phyloP scores from a whole-genome alignment of 2,113 vertebrate species.

The Andinoacara biseriatus region DNA sequence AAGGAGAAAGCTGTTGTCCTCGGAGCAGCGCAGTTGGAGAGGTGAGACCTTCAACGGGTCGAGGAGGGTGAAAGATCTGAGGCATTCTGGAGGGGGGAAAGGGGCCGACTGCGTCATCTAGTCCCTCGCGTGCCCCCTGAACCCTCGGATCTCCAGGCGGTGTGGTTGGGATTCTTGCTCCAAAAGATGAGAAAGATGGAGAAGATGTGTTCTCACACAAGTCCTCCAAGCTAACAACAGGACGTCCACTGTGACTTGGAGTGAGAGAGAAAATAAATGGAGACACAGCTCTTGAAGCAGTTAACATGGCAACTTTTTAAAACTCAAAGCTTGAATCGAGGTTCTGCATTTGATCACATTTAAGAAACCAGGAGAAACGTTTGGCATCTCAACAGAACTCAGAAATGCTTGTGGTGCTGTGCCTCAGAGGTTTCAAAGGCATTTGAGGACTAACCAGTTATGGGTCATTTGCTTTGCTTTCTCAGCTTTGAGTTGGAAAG shows the following conservation, averaged over 20 bases:
- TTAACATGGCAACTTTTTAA: constrained; percentile 83
- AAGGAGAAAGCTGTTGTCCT: constrained; percentile 72
- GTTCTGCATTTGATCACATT: constrained; percentile 63
- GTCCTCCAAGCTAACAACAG: constrained; percentile 72
- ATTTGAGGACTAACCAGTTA: constrained; percentile 37
- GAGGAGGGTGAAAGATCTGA: constrained; percentile 49
- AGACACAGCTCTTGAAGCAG: constrained; percentile 77
- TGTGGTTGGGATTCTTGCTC: constrained; percentile 82
- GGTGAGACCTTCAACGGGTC: constrained; percentile 66
- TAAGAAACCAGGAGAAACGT: constrained; percentile 48
- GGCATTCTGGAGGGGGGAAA: constrained; percentile 49
- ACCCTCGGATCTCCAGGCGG: constrained; percentile 66
- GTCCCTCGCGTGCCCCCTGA: constrained; percentile 62
- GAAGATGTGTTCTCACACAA: constrained; percentile 81
- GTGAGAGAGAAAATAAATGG: constrained; percentile 37
- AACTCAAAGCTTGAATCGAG: constrained; percentile 88
- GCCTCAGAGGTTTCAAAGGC: constrained; percentile 41
- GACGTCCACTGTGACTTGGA: constrained; percentile 73
- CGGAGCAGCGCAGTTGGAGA: constrained; percentile 63
- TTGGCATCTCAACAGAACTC: constrained; percentile 44
- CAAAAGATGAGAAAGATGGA: constrained; percentile 77
- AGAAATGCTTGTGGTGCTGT: constrained; percentile 28
- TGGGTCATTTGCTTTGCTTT: constrained; percentile 48
- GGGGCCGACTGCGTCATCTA: constrained; percentile 44
- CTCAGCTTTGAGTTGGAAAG: constrained; percentile 83